These are phyloP conservation scores for Lepus europaeus DNA, from an alignment of 2,113 vertebrate genomes.

Conservation along the genomic window DNA sequence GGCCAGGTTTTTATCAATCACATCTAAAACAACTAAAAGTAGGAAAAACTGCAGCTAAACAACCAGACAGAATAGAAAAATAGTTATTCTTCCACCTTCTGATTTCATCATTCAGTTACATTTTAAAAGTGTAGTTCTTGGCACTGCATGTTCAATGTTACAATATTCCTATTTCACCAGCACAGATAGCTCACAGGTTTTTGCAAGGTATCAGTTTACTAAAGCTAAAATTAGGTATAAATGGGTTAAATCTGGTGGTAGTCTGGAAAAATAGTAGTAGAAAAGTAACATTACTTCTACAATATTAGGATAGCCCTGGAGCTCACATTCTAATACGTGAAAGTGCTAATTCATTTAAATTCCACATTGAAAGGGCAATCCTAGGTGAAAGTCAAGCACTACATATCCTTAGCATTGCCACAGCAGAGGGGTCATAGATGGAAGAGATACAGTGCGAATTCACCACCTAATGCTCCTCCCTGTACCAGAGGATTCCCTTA, in stretches of 20 bases:
- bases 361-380: constrained; percentile 70
- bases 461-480: constrained; percentile 80
- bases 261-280: constrained; percentile 52
- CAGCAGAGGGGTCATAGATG: constrained; percentile 79
- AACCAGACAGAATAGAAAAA: not conserved
- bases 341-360: constrained; percentile 70
- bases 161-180: not conserved
- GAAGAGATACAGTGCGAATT: constrained; percentile 77
- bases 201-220: not conserved
- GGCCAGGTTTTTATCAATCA: not conserved
- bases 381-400: constrained; percentile 80
- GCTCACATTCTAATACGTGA: constrained; percentile 25
- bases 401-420: constrained; percentile 79
- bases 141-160: not conserved
- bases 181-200: not conserved
- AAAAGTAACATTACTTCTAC: not conserved
- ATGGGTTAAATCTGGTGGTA: not conserved
- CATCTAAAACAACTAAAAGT: not conserved
- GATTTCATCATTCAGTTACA: not conserved
- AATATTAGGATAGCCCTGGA: not conserved
- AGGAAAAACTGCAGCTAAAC: not conserved
- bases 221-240: constrained; percentile 42
- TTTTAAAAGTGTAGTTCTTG: constrained; percentile 2
- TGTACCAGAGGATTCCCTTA: constrained; percentile 88
- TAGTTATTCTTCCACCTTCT: not conserved